Evolutionary conservation across 2,113 vertebrate genomes (phyloP), one percentile per base, ranked within the genome.

Genomic region (Hemibates koningsi): DNA sequence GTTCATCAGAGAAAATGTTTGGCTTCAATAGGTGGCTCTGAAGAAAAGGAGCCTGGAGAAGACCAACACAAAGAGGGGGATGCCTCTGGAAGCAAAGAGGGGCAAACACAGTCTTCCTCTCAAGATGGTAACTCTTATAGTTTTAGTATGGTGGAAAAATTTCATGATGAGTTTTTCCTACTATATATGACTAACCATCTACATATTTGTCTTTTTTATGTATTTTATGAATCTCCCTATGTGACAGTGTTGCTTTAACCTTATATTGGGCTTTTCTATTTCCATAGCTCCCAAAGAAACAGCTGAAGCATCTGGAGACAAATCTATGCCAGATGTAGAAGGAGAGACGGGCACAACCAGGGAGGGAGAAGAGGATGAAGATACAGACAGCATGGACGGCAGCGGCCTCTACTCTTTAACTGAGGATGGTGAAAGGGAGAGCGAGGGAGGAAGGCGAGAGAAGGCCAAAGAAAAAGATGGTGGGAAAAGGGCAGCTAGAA

Each of bases 341-440:
- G 90, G 43, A 53, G 91, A 94, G 48, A 68, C 48, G 1, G 89
- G 71, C 21, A 73, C 16, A 38, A 94, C 90, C 53, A 73, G 43
- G 63, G 94, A 90, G 7, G 89, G 85, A 34, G 95, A 94, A 52
- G 93, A 95, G 48, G 97, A 98, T 10, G 98, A 97, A 86, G 98
- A 99, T 96, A 98, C 98, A 0, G 98, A 99, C 94, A 99, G 98
- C 93, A 98, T 99, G 98, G 98, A 99, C 0, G 98, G 98, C 94
- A 98, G 98, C 0, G 97, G 97, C 2, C 97, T 97, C 85, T 99
- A 97, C 94, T 98, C 97, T 66, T 95, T 99, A 79, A 98, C 94
- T 0, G 98, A 99, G 73, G 98, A 98, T 45, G 98, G 92, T 9
- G 97, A 96, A 5, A 68, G 92, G 82, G 95, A 96, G 79, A 93